Conservation (phyloP, 2,113 vertebrate genomes). For the Gasterosteus aculeatus region DNA sequence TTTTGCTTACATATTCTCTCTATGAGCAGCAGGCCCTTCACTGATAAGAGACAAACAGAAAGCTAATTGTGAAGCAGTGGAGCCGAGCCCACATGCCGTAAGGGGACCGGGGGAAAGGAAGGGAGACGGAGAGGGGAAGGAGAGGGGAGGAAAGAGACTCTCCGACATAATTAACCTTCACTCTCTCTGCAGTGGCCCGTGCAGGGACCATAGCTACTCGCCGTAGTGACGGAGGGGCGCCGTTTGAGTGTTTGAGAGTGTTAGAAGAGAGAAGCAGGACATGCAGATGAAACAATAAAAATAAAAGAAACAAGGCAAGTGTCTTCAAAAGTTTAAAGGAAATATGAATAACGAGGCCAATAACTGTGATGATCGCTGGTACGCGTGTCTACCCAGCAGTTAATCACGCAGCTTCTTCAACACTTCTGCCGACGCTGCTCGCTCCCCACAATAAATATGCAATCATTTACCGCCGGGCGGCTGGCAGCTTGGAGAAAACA, state of each 20-base stretch:
- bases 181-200: conserved; percentile 88
- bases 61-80: conserved; percentile 88
- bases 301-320: conserved; percentile 65
- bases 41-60: conserved; percentile 79
- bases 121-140: conserved; percentile 81
- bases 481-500: conserved; percentile 54
- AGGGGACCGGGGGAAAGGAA: conserved; percentile 57
- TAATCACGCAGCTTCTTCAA: conserved; percentile 88
- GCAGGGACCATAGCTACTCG: conserved; percentile 78
- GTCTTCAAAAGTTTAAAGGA: conserved; percentile 86
- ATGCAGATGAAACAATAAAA: conserved; percentile 16
- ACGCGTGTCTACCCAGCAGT: conserved; percentile 86
- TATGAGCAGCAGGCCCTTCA: conserved; percentile 60
- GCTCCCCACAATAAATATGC: conserved; percentile 91
- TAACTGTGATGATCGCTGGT: conserved; percentile 92
- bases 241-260: conserved; percentile 42
- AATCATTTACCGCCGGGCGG: conserved; percentile 91
- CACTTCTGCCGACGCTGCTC: conserved; percentile 76
- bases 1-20: conserved; percentile 66
- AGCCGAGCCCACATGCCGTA: conserved; percentile 82
- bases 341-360: conserved; percentile 95
- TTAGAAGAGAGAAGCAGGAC: conserved; percentile 23
- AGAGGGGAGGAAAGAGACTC: conserved; percentile 88
- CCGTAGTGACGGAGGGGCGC: conserved; percentile 43
- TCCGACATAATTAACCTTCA: conserved; percentile 98